Conservation (phyloP, 2,888 invertebrate genomes). For the Brassicogethes aeneus region DNA sequence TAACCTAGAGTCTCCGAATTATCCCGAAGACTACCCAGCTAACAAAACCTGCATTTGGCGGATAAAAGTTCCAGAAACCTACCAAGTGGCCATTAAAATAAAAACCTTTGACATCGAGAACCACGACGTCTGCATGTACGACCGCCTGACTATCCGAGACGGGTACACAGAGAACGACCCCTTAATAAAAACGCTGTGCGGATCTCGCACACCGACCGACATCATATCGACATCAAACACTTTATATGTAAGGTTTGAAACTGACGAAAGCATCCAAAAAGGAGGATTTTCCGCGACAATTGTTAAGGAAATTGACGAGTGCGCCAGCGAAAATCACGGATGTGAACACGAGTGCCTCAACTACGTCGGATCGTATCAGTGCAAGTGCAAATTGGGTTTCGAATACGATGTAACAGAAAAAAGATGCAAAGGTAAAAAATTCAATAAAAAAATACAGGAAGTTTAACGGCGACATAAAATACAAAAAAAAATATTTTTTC, state of each 20-base stretch:
- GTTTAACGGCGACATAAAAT: no score
- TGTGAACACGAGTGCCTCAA: slow-evolving; percentile 97
- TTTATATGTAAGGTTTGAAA: slow-evolving; percentile 89
- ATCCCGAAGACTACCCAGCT: slow-evolving; percentile 93
- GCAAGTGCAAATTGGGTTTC: slow-evolving; percentile 91
- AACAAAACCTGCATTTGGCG: slow-evolving; percentile 96
- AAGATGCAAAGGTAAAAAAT: slow-evolving; percentile 63
- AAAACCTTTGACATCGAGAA: slow-evolving; percentile 98
- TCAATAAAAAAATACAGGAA: no score
- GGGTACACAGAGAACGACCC: slow-evolving; percentile 73
- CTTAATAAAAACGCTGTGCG: slow-evolving; percentile 61
- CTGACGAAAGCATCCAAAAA: slow-evolving; percentile 95
- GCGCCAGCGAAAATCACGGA: slow-evolving; percentile 83
- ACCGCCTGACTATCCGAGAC: slow-evolving; percentile 91
- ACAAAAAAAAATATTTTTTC: no score
- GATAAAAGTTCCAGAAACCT: slow-evolving; percentile 83
- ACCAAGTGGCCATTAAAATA: slow-evolving; percentile 81
- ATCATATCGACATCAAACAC: slow-evolving; percentile 88
- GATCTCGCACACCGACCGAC: slow-evolving; percentile 89
- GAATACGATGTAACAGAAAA: slow-evolving; percentile 96
- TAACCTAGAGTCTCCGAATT: slow-evolving; percentile 92
- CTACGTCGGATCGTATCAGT: slow-evolving; percentile 74
- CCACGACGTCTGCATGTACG: slow-evolving; percentile 97
- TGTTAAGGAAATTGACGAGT: slow-evolving; percentile 97
- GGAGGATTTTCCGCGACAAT: slow-evolving; percentile 95